phyloP scores from a whole-genome alignment of 2,888 invertebrate genomes.

The Phyllotreta striolata region DNA sequence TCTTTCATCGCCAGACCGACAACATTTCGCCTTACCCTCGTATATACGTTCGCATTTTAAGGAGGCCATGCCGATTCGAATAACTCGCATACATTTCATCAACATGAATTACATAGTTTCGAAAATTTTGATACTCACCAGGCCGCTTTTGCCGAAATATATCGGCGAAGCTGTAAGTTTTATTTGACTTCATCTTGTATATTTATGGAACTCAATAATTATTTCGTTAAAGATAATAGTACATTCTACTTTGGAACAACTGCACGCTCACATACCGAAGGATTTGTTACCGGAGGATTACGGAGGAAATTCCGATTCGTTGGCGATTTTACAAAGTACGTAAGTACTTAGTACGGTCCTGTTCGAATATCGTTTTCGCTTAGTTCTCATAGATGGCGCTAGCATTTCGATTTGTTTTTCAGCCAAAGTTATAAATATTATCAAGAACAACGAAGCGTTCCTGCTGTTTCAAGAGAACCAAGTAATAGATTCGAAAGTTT shows the following conservation, averaged over 20 bases:
- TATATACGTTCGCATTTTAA: too few species aligned
- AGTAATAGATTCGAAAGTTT: too few species aligned
- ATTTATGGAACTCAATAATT: background rate
- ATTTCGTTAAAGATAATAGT: constrained; percentile 48
- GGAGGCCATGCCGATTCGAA: constrained; percentile 64
- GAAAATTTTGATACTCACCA: constrained; percentile 62
- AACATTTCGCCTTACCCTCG: too few species aligned
- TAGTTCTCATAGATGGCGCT: too few species aligned
- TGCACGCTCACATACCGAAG: constrained; percentile 62
- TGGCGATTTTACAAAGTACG: constrained; percentile 45
- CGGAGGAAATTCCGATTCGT: constrained; percentile 62
- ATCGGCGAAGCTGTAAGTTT: constrained; percentile 51
- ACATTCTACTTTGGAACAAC: constrained; percentile 48
- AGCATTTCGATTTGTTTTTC: too few species aligned
- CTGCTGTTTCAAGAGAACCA: too few species aligned
- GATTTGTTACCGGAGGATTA: constrained; percentile 70
- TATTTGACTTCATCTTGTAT: background rate
- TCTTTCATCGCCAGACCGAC: too few species aligned
- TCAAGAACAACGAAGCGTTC: too few species aligned
- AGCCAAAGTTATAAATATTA: too few species aligned
- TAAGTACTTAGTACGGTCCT: too few species aligned
- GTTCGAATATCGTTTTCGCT: too few species aligned
- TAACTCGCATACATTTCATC: constrained; percentile 63
- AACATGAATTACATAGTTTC: constrained; percentile 63
- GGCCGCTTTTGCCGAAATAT: constrained; percentile 65